phyloP scores from a whole-genome alignment of 1,140 invertebrate genomes.

The Megalonaias nervosa region DNA sequence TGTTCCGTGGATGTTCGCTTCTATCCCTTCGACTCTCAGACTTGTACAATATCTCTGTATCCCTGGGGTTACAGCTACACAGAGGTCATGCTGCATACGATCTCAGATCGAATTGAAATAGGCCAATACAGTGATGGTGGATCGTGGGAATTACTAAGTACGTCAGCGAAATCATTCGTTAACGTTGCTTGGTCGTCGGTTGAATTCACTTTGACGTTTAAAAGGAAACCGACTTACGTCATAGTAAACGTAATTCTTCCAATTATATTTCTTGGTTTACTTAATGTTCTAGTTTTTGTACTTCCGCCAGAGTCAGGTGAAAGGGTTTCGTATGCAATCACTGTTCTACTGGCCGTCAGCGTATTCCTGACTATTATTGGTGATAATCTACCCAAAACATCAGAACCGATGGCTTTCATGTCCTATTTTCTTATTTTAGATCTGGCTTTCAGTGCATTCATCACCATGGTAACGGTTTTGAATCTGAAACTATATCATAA shows the following conservation, averaged over 20 bases:
- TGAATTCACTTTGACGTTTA: background rate
- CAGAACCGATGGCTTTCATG: conserved; percentile 71
- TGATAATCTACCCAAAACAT: conserved; percentile 76
- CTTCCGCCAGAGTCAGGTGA: conserved; percentile 76
- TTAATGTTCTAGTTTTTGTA: conserved; percentile 76
- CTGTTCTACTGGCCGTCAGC: conserved; percentile 75
- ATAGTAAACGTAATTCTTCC: conserved; percentile 75
- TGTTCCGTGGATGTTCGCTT: conserved; percentile 13
- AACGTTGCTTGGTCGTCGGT: background rate
- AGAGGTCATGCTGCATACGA: background rate
- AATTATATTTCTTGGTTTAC: conserved; percentile 74
- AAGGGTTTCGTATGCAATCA: conserved; percentile 75
- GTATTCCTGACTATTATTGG: conserved; percentile 76
- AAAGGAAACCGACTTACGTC: conserved; percentile 65
- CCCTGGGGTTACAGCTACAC: background rate
- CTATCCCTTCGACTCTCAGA: conserved; percentile 31
- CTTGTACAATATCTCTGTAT: conserved; percentile 6
- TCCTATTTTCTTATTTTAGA: conserved; percentile 20
- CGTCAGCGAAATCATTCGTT: background rate
- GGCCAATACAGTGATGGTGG: conserved; percentile 10
- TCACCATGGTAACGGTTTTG: conserved; percentile 18
- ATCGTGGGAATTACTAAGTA: conserved; percentile 10
- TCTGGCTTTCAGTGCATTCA: conserved; percentile 22
- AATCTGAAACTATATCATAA: conserved; percentile 6
- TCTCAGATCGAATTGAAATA: background rate